A percentile compares a stretch with the other conserved stretches of the same genome.
phyloP scores from a whole-genome alignment of 2,113 vertebrate genomes.

The Ceyx melanurus region DNA sequence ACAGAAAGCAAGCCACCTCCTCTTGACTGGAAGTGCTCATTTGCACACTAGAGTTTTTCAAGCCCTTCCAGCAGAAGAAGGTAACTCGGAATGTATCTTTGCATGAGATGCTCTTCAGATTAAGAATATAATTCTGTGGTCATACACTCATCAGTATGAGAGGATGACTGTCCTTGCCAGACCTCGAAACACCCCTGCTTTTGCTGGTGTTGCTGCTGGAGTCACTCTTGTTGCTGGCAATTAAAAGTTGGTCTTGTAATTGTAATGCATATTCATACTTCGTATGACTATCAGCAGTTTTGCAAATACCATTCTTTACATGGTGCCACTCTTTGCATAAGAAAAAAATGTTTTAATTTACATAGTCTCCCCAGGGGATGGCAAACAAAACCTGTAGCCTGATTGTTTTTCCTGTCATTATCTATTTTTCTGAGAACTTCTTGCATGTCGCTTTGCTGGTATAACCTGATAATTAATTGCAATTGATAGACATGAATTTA shows the following conservation, averaged over 20 bases:
- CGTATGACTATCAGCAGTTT: conserved; percentile 9
- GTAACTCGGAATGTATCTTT: background rate
- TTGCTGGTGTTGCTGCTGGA: background rate
- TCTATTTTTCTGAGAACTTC: conserved; percentile 25
- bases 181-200: background rate
- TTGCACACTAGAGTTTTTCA: background rate
- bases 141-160: rapidly evolving
- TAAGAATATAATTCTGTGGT: background rate
- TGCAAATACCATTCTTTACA: conserved; percentile 21
- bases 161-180: background rate
- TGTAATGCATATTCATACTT: background rate
- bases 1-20: background rate
- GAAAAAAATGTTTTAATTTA: conserved; percentile 36
- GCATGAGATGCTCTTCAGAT: background rate
- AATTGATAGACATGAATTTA: conserved; percentile 18
- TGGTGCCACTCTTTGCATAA: background rate
- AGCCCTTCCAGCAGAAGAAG: background rate
- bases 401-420: conserved; percentile 47
- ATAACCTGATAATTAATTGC: conserved; percentile 7
- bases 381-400: conserved; percentile 40
- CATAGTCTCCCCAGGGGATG: background rate
- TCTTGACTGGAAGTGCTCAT: background rate
- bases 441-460: background rate
- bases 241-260: background rate
- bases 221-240: background rate